Evolutionary conservation across 2,113 vertebrate genomes (phyloP), one percentile per base, ranked within the genome.

Genomic region (Onychostoma macrolepis): DNA sequence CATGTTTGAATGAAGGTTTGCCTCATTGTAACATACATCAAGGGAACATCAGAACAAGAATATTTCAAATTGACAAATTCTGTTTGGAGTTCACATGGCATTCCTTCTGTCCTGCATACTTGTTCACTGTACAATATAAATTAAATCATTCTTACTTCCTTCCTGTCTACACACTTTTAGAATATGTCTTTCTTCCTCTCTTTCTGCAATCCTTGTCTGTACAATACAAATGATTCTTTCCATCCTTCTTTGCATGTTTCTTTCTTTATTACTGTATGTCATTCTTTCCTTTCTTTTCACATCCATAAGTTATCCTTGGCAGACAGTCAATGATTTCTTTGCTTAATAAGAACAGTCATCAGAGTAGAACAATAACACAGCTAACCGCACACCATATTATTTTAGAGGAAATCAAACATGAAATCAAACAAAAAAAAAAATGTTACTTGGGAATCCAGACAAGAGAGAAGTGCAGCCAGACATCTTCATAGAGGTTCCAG

Each of bases 1-100:
- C 76, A 72, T 30, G n/a, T 72, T 69, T 74, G 30, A 48, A 72
- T 80, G 78, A 45, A 33, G 67, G n/a, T 83, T 69, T 77, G 41
- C 33, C 56, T 56, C 12, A 9, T 4, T 28, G 21, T 41, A 21
- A n/a, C 56, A 11, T 5, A 11, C 61, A 72, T 72, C 19, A 28
- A 58, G 76, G 43, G 61, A 79, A 36, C 36, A 19, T 78, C n/a
- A 19, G 48, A 69, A 69, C 30, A 36, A 69, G 65, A 24, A 12
- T 21, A 2, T 41, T 74, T 72, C 1, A 17, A 38, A 38, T 38
- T 72, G 33, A 72, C 8, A 11, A 71, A 38, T 38, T 24, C 69
- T 41, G 8, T 41, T n/a, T 4, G 9, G 10, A 41, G 33, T 24
- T 69, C 36, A 19, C 69, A 38, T 24, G 9, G 0, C 36, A 41